A percentile compares a stretch with the other conserved stretches of the same genome.
phyloP scores from a whole-genome alignment of 2,113 vertebrate species.

The Lasiurus borealis region DNA sequence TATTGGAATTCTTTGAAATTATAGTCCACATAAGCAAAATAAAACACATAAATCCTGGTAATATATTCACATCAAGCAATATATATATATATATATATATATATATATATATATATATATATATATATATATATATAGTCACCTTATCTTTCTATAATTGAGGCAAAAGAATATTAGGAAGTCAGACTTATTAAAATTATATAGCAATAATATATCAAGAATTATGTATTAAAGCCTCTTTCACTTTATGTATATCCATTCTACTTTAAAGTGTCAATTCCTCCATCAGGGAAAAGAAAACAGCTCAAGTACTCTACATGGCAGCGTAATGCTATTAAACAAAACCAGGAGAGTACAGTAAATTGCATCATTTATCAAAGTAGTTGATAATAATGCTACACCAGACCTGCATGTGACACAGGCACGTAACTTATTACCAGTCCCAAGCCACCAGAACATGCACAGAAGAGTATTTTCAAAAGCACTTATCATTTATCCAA shows the following conservation, averaged over 20 bases:
- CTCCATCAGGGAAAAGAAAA: slow-evolving; percentile 20
- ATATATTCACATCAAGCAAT: neutral
- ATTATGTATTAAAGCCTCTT: slow-evolving; percentile 2
- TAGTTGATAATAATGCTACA: slow-evolving; percentile 61
- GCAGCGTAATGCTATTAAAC: slow-evolving; percentile 1
- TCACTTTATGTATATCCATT: neutral
- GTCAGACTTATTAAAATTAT: slow-evolving; percentile 46
- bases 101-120: too few relatives aligned
- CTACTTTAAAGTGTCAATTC: slow-evolving; percentile 8
- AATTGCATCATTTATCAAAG: slow-evolving; percentile 72
- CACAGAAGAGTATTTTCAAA: slow-evolving; percentile 60
- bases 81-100: too few relatives aligned
- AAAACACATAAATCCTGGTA: neutral
- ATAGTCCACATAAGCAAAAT: neutral
- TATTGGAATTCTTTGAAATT: slow-evolving; percentile 44
- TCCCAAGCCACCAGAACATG: slow-evolving; percentile 29
- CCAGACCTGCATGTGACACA: slow-evolving; percentile 44
- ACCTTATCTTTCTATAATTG: neutral
- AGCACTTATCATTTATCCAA: slow-evolving; percentile 67
- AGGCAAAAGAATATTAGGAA: neutral
- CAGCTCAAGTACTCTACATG: neutral
- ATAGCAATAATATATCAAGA: neutral
- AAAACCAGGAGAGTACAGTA: slow-evolving; percentile 44
- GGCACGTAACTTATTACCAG: slow-evolving; percentile 15
- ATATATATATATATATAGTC: neutral